Evolutionary conservation across 2,113 vertebrate genomes (phyloP), one percentile per base, ranked within the genome.

Genomic region (Xyliphius kryptos): DNA sequence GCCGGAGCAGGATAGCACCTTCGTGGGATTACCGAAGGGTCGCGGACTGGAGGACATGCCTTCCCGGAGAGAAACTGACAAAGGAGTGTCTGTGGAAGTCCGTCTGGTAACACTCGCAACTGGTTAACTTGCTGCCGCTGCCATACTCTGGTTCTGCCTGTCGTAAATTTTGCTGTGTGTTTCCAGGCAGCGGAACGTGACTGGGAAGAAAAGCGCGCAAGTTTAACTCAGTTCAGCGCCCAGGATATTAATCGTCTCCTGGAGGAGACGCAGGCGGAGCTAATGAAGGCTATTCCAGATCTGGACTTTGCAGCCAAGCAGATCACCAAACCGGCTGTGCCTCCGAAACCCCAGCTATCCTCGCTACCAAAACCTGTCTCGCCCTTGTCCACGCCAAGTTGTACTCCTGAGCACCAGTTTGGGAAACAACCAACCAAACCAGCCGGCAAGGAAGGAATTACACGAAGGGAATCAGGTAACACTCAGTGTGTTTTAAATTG

Each of bases 201-300:
- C 87, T 97, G 95, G 95, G 95, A 97, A 82, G 94, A 97, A 86
- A 98, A 97, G 68, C 82, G 93, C 6, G 94, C 92, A 1, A 95
- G 94, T 4, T 81, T 98, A 81, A 95, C 93, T 73, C 94, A 97
- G 80, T 97, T 95, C 82, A 97, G 94, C 0, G 88, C 95, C 62
- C 94, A 93, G 86, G 95, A 97, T 85, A 97, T 98, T 84, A 97
- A 95, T 72, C 91, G 95, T 14, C 81, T 97, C 2, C 83, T 97
- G 85, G 95, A 97, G 47, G 94, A 97, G 86, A 98, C 95, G 0
- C 95, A 98, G 74, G 95, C 93, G 0, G 93, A 98, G 83, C 86
- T 98, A 9, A 94, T 98, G 88, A 98, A 98, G 79, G 95, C 95
- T 80, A 96, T 98, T 65, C 95, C 95, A 0, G 95, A 98, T 82